Evolutionary conservation across 35 echinoderm and acorn worm species (phyloP).

Genomic region (Ophiothrix spiculata): DNA sequence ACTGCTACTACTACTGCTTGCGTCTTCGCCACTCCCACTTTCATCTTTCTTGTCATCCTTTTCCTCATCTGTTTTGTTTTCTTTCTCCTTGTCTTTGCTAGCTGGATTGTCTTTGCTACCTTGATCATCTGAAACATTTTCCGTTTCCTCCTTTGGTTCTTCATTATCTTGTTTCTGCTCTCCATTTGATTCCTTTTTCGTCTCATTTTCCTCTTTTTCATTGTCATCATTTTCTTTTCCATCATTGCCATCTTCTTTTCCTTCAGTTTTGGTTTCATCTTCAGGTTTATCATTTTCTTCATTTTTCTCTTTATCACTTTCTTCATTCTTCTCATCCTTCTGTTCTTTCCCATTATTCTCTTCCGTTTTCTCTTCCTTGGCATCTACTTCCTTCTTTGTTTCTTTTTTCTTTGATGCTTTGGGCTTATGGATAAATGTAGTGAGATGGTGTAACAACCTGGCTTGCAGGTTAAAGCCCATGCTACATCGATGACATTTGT

Average conservation of each 20-base stretch:
- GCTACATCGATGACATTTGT: neutral
- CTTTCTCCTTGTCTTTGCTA: neutral
- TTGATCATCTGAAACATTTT: neutral
- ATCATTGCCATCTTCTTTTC: neutral
- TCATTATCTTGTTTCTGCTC: neutral
- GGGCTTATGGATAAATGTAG: neutral
- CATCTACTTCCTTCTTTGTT: neutral
- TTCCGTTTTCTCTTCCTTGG: neutral
- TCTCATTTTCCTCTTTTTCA: neutral
- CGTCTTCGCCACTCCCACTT: neutral
- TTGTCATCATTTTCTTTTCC: neutral
- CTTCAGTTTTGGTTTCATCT: neutral
- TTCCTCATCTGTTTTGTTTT: neutral
- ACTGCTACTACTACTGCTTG: neutral
- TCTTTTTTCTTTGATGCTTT: neutral
- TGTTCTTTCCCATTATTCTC: neutral
- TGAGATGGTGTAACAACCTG: neutral
- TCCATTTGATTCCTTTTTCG: neutral
- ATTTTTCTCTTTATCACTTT: neutral
- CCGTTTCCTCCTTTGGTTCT: neutral
- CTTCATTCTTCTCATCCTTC: neutral
- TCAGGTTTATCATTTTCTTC: neutral
- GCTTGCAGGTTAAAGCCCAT: neutral
- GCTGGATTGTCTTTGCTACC: too few species aligned
- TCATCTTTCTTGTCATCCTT: neutral